Conservation (phyloP, 2,888 invertebrate species). For the Lycia hirtaria region DNA sequence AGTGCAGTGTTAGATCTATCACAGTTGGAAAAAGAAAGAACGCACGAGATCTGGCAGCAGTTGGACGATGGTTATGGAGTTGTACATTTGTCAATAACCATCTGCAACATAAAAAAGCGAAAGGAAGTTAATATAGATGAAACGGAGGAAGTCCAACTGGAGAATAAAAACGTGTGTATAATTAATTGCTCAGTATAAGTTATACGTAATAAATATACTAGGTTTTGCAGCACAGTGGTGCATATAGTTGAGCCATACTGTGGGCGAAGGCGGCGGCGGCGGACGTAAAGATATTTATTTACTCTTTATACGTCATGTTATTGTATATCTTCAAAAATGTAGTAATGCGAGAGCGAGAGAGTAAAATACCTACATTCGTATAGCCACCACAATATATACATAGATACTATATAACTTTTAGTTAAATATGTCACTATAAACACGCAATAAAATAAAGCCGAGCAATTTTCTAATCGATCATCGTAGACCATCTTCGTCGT, state of each 20-base stretch:
- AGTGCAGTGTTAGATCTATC: slow-evolving; percentile 72
- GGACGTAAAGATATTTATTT: too few species aligned
- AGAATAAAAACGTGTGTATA: slow-evolving; percentile 53
- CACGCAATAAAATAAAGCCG: background rate
- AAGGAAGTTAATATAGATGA: slow-evolving; percentile 17
- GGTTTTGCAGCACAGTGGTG: too few species aligned
- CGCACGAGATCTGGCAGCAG: slow-evolving; percentile 71
- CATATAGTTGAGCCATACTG: too few species aligned
- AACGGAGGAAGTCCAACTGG: slow-evolving; percentile 15
- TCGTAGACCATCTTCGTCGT: background rate
- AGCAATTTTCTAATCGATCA: background rate
- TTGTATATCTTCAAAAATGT: too few species aligned
- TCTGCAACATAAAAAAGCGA: slow-evolving; percentile 57
- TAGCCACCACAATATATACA: too few species aligned
- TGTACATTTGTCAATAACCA: slow-evolving; percentile 68
- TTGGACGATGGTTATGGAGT: slow-evolving; percentile 70
- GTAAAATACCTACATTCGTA: too few species aligned
- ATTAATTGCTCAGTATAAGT: too few species aligned
- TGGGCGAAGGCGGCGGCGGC: too few species aligned
- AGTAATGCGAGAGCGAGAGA: too few species aligned
- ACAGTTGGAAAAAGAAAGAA: slow-evolving; percentile 63
- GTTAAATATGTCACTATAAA: background rate
- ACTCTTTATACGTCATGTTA: too few species aligned
- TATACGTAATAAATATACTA: too few species aligned
- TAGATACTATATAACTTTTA: too few species aligned